Base-by-base conservation (phyloP, 2,113 vertebrate species). In the Bostrychus sinensis region DNA sequence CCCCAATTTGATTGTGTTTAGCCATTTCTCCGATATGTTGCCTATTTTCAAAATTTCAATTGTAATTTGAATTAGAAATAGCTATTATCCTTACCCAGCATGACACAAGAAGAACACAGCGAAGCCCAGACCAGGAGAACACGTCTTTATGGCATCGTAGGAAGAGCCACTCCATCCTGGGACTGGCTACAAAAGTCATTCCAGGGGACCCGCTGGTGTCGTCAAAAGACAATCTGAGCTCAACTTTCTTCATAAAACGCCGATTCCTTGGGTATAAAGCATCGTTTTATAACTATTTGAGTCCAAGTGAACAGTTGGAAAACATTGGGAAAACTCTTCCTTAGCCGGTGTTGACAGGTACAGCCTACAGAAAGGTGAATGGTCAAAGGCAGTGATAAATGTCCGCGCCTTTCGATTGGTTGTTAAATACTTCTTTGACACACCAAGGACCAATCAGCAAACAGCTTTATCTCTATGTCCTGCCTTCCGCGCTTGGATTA, bases 161-260 rank as follows among this genome's bases (percentile, higher is more conserved):
- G 32, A 61, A 42, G 43, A 80, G n/a, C 48, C 76, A 73, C 43
- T 88, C 71, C 83, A 86, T 85, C 70, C 76, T 78, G 53, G 30
- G 32, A 32, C 25, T 16, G 13, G 25, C 36, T 19, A 26, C 62
- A 39, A 77, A 61, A 56, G 62, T 66, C 78, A 81, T 70, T 45
- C 56, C 39, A n/a, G 12, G 19, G 38, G 56, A 62, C 75, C 60
- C 26, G 13, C 43, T 13, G 32, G 11, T 17, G 62, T 11, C 30
- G 16, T 50, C n/a, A 39, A 56, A 11, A 41, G 20, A 20, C 43
- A 53, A 37, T 36, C 26, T 32, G 43, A 7, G 46, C 43, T 13
- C 5, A 70, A 63, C 56, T 69, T 56, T 17, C 19, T 42, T 61
- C 70, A 67, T 58, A 20, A 50, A 73, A 16, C 4, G 12, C 22